phyloP scores from a whole-genome alignment of 2,888 invertebrate species.

The Drosophila fungiperda region DNA sequence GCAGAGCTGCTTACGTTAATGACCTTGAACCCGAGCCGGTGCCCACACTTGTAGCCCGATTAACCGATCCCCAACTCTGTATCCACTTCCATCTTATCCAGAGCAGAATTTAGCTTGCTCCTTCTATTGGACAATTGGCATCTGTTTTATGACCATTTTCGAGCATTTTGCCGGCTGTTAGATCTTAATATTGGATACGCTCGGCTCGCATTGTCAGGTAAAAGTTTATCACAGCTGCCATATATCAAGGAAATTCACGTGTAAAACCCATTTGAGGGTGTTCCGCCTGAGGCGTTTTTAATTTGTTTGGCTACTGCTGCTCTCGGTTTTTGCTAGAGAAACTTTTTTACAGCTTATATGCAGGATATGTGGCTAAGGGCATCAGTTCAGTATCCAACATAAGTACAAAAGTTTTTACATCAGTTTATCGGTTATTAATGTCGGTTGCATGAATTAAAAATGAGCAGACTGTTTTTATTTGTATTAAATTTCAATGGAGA shows the following conservation, averaged over 20 bases:
- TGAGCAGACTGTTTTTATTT: conserved; percentile 29
- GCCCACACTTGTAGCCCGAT: neutral
- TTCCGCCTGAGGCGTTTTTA: conserved; percentile 13
- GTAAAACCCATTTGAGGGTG: conserved; percentile 18
- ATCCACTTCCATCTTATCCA: conserved; percentile 1
- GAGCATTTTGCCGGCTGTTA: conserved; percentile 40
- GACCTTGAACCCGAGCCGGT: conserved; percentile 45
- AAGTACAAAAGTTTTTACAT: conserved; percentile 56
- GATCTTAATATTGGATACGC: conserved; percentile 73
- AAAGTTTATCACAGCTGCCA: conserved; percentile 64
- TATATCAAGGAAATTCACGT: conserved; percentile 72
- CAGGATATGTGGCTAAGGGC: conserved; percentile 6
- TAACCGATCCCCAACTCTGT: neutral
- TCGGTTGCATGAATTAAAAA: conserved; percentile 19
- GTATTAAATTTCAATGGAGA: conserved; percentile 4
- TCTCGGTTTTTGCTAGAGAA: neutral
- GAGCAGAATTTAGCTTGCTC: conserved; percentile 37
- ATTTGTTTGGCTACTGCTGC: conserved; percentile 12
- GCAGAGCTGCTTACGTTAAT: conserved; percentile 76
- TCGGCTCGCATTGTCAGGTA: conserved; percentile 64
- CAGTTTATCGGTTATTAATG: conserved; percentile 61
- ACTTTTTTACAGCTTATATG: conserved; percentile 25
- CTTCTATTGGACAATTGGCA: conserved; percentile 68
- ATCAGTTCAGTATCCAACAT: conserved; percentile 17
- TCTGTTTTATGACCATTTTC: conserved; percentile 63